Evolutionary conservation across 2,888 invertebrate species (phyloP).

Genomic region (Rhagonycha fulva): DNA sequence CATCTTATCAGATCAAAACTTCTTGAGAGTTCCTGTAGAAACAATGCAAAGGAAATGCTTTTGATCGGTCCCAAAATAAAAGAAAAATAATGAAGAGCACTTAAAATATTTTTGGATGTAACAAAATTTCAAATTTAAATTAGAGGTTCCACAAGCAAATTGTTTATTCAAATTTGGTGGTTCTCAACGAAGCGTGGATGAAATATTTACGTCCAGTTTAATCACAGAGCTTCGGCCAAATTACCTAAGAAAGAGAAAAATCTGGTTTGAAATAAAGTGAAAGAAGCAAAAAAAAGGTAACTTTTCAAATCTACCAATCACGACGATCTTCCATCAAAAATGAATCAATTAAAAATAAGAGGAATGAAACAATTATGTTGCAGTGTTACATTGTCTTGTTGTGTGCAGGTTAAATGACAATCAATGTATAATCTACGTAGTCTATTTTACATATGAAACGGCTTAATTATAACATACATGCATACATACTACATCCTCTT

Average conservation of each 20-base stretch:
- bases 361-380: background rate
- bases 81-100: background rate
- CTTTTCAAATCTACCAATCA: background rate
- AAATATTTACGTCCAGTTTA: background rate
- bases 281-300: background rate
- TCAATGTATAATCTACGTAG: slow-evolving; percentile 17
- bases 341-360: no score
- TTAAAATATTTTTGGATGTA: background rate
- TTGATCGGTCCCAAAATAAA: background rate
- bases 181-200: background rate
- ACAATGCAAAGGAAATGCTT: no score
- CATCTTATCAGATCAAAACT: no score
- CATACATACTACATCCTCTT: slow-evolving; percentile 15
- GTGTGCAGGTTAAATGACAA: slow-evolving; percentile 13
- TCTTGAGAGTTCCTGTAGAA: no score
- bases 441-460: slow-evolving; percentile 30
- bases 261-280: background rate
- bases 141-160: background rate
- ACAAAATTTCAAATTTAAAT: background rate
- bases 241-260: background rate
- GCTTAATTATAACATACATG: slow-evolving; percentile 27
- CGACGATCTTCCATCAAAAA: background rate
- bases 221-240: background rate
- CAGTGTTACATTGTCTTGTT: background rate
- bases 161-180: background rate